phyloP scores from a whole-genome alignment of 1,140 invertebrate genomes.

The Bombus ignitus region DNA sequence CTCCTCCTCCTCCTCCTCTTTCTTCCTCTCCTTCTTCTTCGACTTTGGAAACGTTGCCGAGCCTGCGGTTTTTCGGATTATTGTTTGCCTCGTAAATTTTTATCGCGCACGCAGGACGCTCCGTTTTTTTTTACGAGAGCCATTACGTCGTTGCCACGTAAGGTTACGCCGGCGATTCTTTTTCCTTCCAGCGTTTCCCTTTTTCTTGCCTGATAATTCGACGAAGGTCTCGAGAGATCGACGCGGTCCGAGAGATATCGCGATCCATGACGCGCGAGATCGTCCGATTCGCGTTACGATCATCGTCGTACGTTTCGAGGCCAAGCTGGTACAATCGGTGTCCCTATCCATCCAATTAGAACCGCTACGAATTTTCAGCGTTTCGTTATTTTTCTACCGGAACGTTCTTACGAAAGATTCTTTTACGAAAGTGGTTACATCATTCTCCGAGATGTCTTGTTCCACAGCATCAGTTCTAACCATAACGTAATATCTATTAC shows the following conservation, averaged over 20 bases:
- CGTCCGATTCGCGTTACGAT: background rate
- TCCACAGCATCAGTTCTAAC: too few species aligned
- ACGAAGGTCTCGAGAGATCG: background rate
- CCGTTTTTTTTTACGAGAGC: slow-evolving; percentile 63
- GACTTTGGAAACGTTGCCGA: slow-evolving; percentile 30
- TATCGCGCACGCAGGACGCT: slow-evolving; percentile 60
- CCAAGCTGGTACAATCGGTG: accelerated
- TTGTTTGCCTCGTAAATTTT: slow-evolving; percentile 66
- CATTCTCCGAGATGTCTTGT: too few species aligned
- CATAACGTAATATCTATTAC: too few species aligned
- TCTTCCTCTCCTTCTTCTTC: accelerated
- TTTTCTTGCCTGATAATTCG: background rate
- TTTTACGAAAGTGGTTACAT: too few species aligned
- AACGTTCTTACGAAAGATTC: too few species aligned
- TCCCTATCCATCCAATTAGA: too few species aligned
- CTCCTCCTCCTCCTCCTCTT: too few species aligned
- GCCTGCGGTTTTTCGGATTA: slow-evolving; percentile 35
- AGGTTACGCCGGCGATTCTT: slow-evolving; percentile 53
- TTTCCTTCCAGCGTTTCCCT: slow-evolving; percentile 2
- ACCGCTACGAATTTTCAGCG: too few species aligned
- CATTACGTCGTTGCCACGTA: slow-evolving; percentile 65
- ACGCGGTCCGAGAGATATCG: background rate
- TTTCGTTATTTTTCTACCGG: too few species aligned
- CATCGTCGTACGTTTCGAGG: background rate
- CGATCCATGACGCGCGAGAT: background rate